Evolutionary conservation across 2,797 vertebrate species (phyloP).

Genomic region (Novumbra hubbsi): DNA sequence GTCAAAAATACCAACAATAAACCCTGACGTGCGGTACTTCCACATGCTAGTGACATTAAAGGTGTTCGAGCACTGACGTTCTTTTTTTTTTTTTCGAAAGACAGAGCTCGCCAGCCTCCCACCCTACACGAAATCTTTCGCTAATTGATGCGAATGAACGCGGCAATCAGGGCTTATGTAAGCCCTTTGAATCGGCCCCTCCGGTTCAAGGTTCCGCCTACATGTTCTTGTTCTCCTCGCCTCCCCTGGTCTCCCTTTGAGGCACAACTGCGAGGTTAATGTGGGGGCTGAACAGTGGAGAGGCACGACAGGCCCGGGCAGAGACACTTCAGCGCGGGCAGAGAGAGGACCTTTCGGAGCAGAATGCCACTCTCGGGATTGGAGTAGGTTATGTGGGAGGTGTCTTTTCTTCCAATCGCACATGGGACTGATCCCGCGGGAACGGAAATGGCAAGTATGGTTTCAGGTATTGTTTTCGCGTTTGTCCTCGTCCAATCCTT

Average conservation of each 20-base stretch:
- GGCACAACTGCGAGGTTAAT: constrained; percentile 57
- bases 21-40: not conserved
- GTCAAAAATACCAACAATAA: not conserved
- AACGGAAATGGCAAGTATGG: not conserved
- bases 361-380: constrained; percentile 55
- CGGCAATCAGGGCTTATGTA: constrained; percentile 25
- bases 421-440: constrained; percentile 37
- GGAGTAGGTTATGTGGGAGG: constrained; percentile 55
- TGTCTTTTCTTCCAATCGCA: constrained; percentile 12
- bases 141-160: not conserved
- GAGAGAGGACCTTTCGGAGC: constrained; percentile 51
- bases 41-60: not conserved
- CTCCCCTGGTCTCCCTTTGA: constrained; percentile 58
- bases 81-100: too few species aligned
- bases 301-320: constrained; percentile 51
- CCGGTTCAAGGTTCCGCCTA: constrained; percentile 44
- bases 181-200: constrained; percentile 38
- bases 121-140: not conserved
- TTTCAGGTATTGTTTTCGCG: constrained; percentile 15
- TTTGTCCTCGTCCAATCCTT: constrained; percentile 32
- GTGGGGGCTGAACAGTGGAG: constrained; percentile 61
- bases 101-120: not conserved
- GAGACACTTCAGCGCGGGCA: constrained; percentile 57
- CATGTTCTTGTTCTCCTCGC: constrained; percentile 47
- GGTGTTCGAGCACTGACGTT: not conserved